phyloP scores from a whole-genome alignment of 2,113 vertebrate genomes.

The Galbula dea region DNA sequence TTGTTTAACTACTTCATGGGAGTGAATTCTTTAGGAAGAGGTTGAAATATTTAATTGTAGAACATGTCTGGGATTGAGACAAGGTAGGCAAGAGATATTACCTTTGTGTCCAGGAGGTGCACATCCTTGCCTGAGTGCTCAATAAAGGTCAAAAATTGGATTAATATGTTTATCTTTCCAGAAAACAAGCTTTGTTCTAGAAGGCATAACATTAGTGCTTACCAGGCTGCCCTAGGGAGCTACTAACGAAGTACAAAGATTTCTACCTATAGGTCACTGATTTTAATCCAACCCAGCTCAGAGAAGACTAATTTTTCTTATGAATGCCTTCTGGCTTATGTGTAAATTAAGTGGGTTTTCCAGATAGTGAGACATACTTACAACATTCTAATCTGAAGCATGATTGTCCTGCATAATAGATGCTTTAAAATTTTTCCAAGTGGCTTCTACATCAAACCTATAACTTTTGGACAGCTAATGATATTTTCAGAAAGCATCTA shows the following conservation, averaged over 20 bases:
- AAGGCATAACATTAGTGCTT: slow-evolving; percentile 35
- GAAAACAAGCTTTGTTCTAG: slow-evolving; percentile 54
- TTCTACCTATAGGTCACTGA: slow-evolving; percentile 54
- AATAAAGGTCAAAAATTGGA: slow-evolving; percentile 54
- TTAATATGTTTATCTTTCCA: slow-evolving; percentile 59
- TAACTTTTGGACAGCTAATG: background rate
- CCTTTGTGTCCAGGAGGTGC: slow-evolving; percentile 2
- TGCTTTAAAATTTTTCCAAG: background rate
- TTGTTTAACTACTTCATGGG: background rate
- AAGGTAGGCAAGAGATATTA: background rate
- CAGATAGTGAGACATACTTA: background rate
- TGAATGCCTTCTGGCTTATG: background rate
- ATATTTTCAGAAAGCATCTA: background rate
- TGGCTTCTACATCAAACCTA: background rate
- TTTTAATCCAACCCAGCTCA: slow-evolving; percentile 33
- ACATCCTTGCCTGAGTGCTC: slow-evolving; percentile 17
- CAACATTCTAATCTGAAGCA: background rate
- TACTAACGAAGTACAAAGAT: slow-evolving; percentile 37
- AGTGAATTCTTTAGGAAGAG: background rate
- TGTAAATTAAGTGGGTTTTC: background rate
- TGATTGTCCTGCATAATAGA: background rate
- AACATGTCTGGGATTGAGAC: background rate
- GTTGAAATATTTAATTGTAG: background rate
- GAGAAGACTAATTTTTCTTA: background rate
- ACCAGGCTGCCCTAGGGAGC: slow-evolving; percentile 13